Evolutionary conservation across 2,113 vertebrate genomes (phyloP), one percentile per base, ranked within the genome.

Genomic region (Psettodes erumei): DNA sequence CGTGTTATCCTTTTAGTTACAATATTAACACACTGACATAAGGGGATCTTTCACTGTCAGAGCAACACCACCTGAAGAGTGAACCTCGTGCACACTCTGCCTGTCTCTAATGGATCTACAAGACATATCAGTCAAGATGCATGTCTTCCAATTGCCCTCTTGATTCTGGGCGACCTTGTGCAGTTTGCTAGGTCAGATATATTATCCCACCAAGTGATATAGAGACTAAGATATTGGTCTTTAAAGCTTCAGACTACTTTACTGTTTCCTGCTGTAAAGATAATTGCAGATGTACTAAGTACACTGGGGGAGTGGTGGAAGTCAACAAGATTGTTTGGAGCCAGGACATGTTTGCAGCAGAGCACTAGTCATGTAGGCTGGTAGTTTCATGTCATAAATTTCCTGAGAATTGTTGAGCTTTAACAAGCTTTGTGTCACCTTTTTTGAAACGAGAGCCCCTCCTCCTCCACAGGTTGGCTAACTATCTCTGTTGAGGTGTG

Each of bases 251-350:
- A 78, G 79, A 64, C 70, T 54, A 16, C 55, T 88, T 84, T 79
- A 88, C 69, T 38, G 80, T 86, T 93, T 93, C 91, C 90, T 91
- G 89, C 86, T 79, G 86, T 86, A 88, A 91, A 93, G 79, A 84
- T 89, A 90, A 92, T 91, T 88, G 85, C 45, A 78, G 75, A 89
- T 77, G 79, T 74, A 77, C n/a, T n/a, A n/a, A n/a, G n/a, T n/a
- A n/a, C n/a, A n/a, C 51, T 75, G 67, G 82, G 76, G 76, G 80
- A 71, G 86, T 82, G 67, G 85, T 82, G 67, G 76, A 83, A 83
- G 77, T 83, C 77, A 77, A 85, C 75, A 80, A 72, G 78, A 84
- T 48, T 40, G 82, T 84, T 83, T 73, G 55, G 86, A 32, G 77
- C 69, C 55, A 16, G 75, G 80, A 84, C 85, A 78, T 83, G 79